phyloP scores from a whole-genome alignment of 2,888 invertebrate species.

The Alitta virens region DNA sequence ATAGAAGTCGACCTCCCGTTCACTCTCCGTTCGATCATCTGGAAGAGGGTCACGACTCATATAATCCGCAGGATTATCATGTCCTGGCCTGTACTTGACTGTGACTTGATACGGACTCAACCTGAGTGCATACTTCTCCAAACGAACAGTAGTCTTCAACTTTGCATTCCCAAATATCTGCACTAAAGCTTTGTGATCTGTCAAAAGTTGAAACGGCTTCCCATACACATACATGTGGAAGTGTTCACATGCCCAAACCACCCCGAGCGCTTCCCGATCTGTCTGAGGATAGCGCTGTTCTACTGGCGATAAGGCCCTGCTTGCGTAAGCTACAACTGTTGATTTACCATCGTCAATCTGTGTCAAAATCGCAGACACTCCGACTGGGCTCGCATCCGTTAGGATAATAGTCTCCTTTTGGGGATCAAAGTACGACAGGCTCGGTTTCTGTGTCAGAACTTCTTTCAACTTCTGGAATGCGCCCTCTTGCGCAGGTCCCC shows the following conservation, averaged over 20 bases:
- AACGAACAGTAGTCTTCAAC: conserved; percentile 29
- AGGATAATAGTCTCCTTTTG: conserved; percentile 32
- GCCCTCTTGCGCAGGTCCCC: not conserved
- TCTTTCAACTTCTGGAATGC: conserved; percentile 4
- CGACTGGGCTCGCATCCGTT: conserved; percentile 24
- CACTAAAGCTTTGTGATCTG: conserved; percentile 20
- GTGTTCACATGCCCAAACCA: conserved; percentile 26
- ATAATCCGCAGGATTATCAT: conserved; percentile 22
- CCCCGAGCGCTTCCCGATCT: conserved; percentile 25
- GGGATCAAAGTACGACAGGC: not conserved
- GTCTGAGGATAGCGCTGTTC: conserved; percentile 26
- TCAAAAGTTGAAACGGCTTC: conserved; percentile 20
- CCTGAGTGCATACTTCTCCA: conserved; percentile 32
- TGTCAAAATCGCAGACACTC: conserved; percentile 20
- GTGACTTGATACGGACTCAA: conserved; percentile 23
- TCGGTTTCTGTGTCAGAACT: not conserved
- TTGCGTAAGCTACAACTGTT: conserved; percentile 19
- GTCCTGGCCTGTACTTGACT: conserved; percentile 26
- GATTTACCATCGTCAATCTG: conserved; percentile 12
- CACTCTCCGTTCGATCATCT: not conserved
- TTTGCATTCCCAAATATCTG: conserved; percentile 17
- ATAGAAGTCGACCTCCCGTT: not conserved
- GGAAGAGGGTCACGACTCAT: not conserved
- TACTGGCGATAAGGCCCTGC: conserved; percentile 15
- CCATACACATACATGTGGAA: conserved; percentile 22